Conservation (phyloP, 2,113 vertebrate species). For the Alouatta palliata region DNA sequence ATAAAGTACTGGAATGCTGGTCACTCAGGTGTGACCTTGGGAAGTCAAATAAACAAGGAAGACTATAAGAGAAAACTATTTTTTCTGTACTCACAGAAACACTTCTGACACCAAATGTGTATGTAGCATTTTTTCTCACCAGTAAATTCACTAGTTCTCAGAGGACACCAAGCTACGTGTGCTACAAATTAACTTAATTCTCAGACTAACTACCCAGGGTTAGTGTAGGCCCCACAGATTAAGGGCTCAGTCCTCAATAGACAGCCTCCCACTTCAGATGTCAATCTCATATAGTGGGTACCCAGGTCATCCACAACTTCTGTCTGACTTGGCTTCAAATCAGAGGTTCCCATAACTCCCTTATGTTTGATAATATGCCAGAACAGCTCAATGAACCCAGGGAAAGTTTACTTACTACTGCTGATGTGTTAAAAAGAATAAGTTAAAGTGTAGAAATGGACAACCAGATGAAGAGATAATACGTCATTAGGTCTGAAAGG, state of each 20-base stretch:
- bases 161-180: not conserved
- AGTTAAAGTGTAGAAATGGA: not conserved
- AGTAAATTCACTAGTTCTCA: not conserved
- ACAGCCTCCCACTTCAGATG: not conserved
- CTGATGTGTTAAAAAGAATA: not conserved
- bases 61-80: not conserved
- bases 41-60: not conserved
- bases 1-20: not conserved
- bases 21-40: not conserved
- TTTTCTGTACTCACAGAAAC: not conserved
- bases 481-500: not conserved
- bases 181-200: not conserved
- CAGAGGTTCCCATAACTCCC: not conserved
- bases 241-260: not conserved
- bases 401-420: not conserved
- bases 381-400: not conserved
- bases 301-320: not conserved
- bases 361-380: not conserved
- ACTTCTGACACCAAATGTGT: not conserved
- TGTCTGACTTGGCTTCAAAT: not conserved
- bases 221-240: not conserved
- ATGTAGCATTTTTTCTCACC: not conserved
- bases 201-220: not conserved
- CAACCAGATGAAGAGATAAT: not conserved
- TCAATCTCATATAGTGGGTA: not conserved